Evolutionary conservation across 2,113 vertebrate genomes (phyloP).

Genomic region (Psophia crepitans): DNA sequence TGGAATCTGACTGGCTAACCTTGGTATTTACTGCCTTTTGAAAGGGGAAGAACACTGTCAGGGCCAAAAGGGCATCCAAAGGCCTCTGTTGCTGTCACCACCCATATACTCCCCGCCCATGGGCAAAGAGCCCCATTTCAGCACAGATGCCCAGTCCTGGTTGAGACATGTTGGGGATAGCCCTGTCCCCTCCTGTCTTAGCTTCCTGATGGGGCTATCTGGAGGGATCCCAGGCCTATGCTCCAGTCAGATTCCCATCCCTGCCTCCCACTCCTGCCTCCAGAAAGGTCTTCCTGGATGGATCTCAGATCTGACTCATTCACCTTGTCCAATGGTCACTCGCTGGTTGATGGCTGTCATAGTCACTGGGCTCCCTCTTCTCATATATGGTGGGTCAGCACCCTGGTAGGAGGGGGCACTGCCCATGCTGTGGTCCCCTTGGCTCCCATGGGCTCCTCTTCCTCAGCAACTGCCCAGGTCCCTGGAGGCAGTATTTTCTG

Average conservation of each 20-base stretch:
- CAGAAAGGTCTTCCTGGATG: not conserved
- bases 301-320: not conserved
- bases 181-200: not conserved
- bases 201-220: not conserved
- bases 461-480: not conserved
- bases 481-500: not conserved
- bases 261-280: not conserved
- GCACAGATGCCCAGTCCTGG: not conserved
- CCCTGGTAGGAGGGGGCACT: not conserved
- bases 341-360: not conserved
- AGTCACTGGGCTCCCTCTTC: rapidly evolving
- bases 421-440: not conserved
- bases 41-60: not conserved
- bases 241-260: not conserved
- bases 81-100: not conserved
- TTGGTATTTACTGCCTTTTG: not conserved
- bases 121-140: not conserved
- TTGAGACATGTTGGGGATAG: not conserved
- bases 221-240: not conserved
- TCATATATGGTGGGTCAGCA: not conserved
- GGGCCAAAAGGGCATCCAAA: not conserved
- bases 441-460: rapidly evolving
- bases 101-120: not conserved
- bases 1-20: not conserved
- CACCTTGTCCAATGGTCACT: rapidly evolving